Evolutionary conservation across 2,888 invertebrate genomes (phyloP).

Genomic region (Himalopsyche japonica): DNA sequence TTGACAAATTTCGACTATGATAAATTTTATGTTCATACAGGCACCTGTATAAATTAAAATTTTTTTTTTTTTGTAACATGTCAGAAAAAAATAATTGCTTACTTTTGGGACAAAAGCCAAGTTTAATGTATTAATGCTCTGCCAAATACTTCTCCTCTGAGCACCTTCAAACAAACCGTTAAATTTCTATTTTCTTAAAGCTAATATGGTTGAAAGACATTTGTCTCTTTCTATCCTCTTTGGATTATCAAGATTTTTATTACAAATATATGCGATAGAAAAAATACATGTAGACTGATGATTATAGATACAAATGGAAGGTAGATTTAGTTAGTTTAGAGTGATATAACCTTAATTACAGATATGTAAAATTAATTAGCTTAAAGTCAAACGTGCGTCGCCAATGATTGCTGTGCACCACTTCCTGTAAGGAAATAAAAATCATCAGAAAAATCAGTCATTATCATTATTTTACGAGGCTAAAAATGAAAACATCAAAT

Average conservation of each 20-base stretch:
- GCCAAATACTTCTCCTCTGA: not conserved
- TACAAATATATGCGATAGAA: constrained; percentile 2
- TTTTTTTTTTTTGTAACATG: too few species aligned
- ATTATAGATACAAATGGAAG: constrained; percentile 19
- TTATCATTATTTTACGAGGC: too few species aligned
- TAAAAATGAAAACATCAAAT: too few species aligned
- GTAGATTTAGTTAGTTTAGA: constrained; percentile 5
- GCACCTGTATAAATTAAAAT: too few species aligned
- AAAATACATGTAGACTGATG: constrained; percentile 15
- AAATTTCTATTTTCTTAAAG: not conserved
- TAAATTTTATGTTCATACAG: too few species aligned
- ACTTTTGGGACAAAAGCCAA: not conserved
- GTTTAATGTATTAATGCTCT: not conserved
- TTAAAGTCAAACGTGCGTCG: constrained; percentile 63
- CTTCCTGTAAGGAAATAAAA: constrained; percentile 50
- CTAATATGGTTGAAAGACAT: not conserved
- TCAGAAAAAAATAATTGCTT: too few species aligned
- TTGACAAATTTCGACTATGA: too few species aligned
- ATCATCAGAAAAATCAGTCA: too few species aligned
- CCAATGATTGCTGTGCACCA: constrained; percentile 57
- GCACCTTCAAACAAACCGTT: not conserved
- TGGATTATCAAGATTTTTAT: not conserved
- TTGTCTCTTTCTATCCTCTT: not conserved
- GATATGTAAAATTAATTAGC: not conserved
- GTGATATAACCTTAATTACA: not conserved